A percentile compares a stretch with the other conserved stretches of the same genome.
phyloP scores from a whole-genome alignment of 30 jellyfish, hydroid and myxozoan species.

The Hydractinia symbiolongicarpus region DNA sequence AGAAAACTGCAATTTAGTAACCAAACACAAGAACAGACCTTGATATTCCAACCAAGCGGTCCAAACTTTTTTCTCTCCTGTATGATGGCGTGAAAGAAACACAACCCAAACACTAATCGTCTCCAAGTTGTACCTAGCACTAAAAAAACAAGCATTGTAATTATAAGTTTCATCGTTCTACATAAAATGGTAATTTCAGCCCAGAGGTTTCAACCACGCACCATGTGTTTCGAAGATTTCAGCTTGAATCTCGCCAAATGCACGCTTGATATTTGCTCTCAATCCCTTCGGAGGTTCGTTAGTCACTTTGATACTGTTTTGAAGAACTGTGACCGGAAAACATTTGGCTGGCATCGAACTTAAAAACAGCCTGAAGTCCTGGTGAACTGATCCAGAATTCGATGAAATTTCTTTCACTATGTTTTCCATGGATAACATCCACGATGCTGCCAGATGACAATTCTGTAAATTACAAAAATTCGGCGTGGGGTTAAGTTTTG shows the following conservation, averaged over 20 bases:
- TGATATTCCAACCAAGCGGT: slow-evolving; percentile 96
- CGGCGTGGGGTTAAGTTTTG: background rate
- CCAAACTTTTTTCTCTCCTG: slow-evolving; percentile 96
- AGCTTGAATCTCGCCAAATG: slow-evolving; percentile 69
- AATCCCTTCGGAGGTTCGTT: slow-evolving; percentile 97
- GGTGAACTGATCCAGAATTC: slow-evolving; percentile 74
- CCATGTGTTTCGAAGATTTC: slow-evolving; percentile 86
- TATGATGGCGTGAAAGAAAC: slow-evolving; percentile 92
- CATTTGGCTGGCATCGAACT: slow-evolving; percentile 97
- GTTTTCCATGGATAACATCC: slow-evolving; percentile 94
- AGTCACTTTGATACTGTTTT: slow-evolving; percentile 93
- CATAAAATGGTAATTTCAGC: background rate
- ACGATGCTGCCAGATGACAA: slow-evolving; percentile 96
- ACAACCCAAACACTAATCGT: slow-evolving; percentile 80
- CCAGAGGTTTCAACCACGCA: background rate
- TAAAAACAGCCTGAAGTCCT: slow-evolving; percentile 73
- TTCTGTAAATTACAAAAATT: slow-evolving; percentile 33
- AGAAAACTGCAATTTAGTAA: background rate
- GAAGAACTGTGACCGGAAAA: slow-evolving; percentile 90
- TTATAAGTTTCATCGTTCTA: background rate
- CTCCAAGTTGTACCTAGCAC: slow-evolving; percentile 86
- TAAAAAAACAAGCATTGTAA: slow-evolving; percentile 11
- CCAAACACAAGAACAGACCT: slow-evolving; percentile 37
- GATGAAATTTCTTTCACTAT: slow-evolving; percentile 67
- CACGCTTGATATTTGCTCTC: slow-evolving; percentile 83